Percentiles rank a stretch among this genome's conserved stretches.
Conservation (phyloP, 2,797 vertebrate species). For the Tadarida brasiliensis region DNA sequence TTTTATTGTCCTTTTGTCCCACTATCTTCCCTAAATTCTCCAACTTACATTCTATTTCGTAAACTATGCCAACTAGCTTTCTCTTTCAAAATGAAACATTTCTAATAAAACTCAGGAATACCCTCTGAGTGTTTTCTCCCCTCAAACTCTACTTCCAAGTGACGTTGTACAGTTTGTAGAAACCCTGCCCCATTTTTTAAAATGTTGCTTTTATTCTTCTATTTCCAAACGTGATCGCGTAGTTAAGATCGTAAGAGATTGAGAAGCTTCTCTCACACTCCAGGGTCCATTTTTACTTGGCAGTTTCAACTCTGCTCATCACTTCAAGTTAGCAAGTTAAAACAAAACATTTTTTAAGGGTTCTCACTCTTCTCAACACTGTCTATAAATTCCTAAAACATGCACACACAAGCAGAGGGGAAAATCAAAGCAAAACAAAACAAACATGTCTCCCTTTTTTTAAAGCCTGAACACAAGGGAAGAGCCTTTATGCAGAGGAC, state of each 20-base stretch:
- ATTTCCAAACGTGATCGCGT: neutral
- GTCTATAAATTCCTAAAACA: neutral
- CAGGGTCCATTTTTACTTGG: neutral
- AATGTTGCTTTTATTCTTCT: neutral
- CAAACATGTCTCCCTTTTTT: neutral
- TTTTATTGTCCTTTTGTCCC: neutral
- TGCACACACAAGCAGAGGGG: neutral
- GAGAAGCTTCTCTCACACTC: neutral
- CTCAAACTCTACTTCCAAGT: neutral
- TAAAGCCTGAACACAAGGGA: neutral
- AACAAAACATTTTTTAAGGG: conserved; percentile 16
- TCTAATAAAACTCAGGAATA: neutral
- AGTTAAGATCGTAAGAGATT: neutral
- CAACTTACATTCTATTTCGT: neutral
- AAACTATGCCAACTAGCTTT: neutral
- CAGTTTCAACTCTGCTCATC: conserved; percentile 2
- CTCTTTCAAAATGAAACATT: neutral
- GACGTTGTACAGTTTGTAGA: neutral
- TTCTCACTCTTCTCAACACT: conserved; percentile 39
- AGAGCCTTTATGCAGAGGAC: neutral
- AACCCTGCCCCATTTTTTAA: neutral
- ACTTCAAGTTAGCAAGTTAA: neutral
- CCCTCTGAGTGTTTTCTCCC: neutral
- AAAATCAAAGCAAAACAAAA: neutral
- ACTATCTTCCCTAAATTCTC: neutral